Conservation (phyloP, 1,140 invertebrate species). For the Pogonomyrmex californicus region DNA sequence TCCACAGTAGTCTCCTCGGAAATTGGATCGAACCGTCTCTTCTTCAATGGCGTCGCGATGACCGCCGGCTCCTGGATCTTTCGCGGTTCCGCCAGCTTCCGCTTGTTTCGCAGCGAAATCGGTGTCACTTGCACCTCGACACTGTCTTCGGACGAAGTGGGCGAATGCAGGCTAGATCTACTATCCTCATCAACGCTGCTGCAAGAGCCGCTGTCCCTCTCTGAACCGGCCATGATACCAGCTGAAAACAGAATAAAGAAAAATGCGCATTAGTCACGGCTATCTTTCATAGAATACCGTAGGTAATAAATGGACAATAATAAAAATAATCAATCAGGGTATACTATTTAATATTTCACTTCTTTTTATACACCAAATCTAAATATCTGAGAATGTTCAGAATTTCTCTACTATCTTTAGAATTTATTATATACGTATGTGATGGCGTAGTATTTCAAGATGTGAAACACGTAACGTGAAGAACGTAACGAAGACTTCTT, state of each 20-base stretch:
- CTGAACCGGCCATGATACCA: constrained; percentile 84
- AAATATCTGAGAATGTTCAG: neutral
- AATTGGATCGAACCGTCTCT: constrained; percentile 87
- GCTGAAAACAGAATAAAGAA: constrained; percentile 79
- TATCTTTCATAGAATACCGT: neutral
- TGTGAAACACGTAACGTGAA: no score
- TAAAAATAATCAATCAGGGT: neutral
- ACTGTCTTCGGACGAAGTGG: constrained; percentile 92
- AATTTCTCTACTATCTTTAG: neutral
- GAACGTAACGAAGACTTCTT: neutral
- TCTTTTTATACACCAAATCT: neutral
- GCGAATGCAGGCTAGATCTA: constrained; percentile 89
- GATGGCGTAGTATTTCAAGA: neutral
- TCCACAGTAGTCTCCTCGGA: constrained; percentile 81
- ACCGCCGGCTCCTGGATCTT: constrained; percentile 80
- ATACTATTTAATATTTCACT: neutral
- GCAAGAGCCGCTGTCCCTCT: constrained; percentile 91
- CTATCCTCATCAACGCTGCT: constrained; percentile 90
- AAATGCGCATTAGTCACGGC: constrained; percentile 16
- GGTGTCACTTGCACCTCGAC: constrained; percentile 90
- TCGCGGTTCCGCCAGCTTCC: constrained; percentile 91
- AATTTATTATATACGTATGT: neutral
- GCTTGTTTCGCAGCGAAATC: constrained; percentile 88
- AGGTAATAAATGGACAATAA: neutral
- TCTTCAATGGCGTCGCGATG: constrained; percentile 89